Conservation (phyloP, 2,797 vertebrate genomes). For the Epinephelus coioides region DNA sequence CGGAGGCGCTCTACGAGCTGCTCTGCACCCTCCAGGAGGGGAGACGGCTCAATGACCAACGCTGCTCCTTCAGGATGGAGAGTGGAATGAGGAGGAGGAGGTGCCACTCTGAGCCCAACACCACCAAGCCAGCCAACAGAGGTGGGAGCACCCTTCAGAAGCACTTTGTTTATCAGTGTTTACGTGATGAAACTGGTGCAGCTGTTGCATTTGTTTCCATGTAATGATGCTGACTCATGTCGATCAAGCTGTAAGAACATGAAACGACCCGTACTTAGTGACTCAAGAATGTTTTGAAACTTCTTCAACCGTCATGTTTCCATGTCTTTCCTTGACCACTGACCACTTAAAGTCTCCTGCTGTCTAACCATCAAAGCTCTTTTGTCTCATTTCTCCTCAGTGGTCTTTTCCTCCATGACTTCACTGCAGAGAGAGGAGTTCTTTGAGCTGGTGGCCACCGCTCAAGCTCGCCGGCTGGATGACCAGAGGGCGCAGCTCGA, state of each 20-base stretch:
- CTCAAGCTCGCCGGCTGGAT: constrained; percentile 89
- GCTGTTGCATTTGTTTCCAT: constrained; percentile 32
- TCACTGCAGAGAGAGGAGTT: constrained; percentile 92
- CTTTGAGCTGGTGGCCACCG: constrained; percentile 88
- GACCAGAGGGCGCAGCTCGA: constrained; percentile 89
- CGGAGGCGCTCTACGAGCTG: constrained; percentile 86
- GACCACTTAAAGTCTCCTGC: constrained; percentile 6
- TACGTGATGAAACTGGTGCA: constrained; percentile 9
- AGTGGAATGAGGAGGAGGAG: constrained; percentile 73
- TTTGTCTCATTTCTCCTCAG: constrained; percentile 62
- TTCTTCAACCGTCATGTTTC: background rate
- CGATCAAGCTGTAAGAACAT: constrained; percentile 19
- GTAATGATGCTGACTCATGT: constrained; percentile 44
- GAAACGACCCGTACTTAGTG: background rate
- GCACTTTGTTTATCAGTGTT: background rate
- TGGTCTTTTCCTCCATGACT: constrained; percentile 89
- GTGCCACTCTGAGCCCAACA: constrained; percentile 87
- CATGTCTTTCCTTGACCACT: background rate
- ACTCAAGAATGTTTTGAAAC: constrained; percentile 26
- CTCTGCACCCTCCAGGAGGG: constrained; percentile 87
- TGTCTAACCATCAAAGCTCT: constrained; percentile 13
- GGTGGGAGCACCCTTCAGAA: constrained; percentile 60
- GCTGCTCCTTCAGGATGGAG: constrained; percentile 86
- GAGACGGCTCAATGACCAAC: constrained; percentile 88
- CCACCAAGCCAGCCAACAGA: constrained; percentile 77